Percentiles rank a stretch among this genome's conserved stretches.
Evolutionary conservation across 2,797 vertebrate genomes (phyloP).

Genomic region (Glossophaga mutica): DNA sequence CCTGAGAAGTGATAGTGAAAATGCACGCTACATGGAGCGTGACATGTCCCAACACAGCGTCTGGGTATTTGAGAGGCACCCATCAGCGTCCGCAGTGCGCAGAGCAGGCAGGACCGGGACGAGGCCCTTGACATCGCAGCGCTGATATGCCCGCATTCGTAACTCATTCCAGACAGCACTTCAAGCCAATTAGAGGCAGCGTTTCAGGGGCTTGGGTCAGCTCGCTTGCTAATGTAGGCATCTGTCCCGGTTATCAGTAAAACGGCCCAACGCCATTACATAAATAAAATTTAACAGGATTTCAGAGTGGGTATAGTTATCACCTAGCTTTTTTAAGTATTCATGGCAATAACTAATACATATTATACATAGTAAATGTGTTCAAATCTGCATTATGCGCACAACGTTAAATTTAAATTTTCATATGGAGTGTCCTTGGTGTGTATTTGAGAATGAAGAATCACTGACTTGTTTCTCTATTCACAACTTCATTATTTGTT

Average conservation of each 20-base stretch:
- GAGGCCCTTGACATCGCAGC: not conserved
- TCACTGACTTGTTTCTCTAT: not conserved
- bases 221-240: not conserved
- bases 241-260: not conserved
- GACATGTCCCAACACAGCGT: not conserved
- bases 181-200: not conserved
- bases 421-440: not conserved
- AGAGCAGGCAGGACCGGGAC: not conserved
- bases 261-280: not conserved
- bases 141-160: not conserved
- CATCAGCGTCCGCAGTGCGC: not conserved
- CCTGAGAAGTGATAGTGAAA: slow-evolving; percentile 53
- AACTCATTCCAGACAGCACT: not conserved
- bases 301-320: not conserved
- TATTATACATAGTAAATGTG: not conserved
- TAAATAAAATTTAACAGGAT: not conserved
- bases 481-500: not conserved
- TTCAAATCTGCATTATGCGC: not conserved
- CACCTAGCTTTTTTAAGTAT: not conserved
- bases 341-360: not conserved
- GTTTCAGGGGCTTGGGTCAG: not conserved
- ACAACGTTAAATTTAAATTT: not conserved
- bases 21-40: not conserved
- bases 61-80: not conserved
- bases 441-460: not conserved